Percentiles rank a stretch among this genome's conserved stretches.
Evolutionary conservation across 2,888 invertebrate species (phyloP).

Genomic region (Strigamia crassipes): DNA sequence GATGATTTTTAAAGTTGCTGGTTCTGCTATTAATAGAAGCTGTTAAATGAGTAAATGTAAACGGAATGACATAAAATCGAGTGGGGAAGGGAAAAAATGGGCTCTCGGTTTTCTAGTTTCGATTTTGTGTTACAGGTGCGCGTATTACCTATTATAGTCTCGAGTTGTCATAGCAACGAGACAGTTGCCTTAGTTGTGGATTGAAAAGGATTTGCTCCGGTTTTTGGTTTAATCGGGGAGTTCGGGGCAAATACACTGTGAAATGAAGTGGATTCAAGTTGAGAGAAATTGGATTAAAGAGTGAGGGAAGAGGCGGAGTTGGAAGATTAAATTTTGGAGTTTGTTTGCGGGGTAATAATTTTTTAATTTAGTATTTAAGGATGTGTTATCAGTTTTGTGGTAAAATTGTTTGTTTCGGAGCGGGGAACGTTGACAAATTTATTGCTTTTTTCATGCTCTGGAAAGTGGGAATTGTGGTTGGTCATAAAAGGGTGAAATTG

Average conservation of each 20-base stretch:
- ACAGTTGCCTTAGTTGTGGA: not conserved
- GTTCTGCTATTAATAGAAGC: not conserved
- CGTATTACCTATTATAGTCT: not conserved
- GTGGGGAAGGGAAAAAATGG: not conserved
- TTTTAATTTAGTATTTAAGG: not conserved
- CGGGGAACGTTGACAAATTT: not conserved
- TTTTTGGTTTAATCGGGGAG: not conserved
- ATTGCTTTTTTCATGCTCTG: not conserved
- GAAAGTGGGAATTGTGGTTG: not conserved
- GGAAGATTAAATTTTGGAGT: not conserved
- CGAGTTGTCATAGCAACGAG: not conserved
- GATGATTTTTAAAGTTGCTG: not conserved
- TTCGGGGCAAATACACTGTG: not conserved
- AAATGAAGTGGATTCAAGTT: not conserved
- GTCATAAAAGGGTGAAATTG: not conserved
- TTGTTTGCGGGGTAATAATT: not conserved
- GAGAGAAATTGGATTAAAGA: not conserved
- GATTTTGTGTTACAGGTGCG: not conserved
- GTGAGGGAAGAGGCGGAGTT: not conserved
- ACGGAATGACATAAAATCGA: not conserved
- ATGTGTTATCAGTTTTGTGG: not conserved
- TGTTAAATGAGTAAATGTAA: not conserved
- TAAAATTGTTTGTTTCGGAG: not conserved
- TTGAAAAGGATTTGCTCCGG: not conserved
- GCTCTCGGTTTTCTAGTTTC: not conserved